phyloP scores from a whole-genome alignment of 2,888 invertebrate genomes.

The Toxonevra muliebris region DNA sequence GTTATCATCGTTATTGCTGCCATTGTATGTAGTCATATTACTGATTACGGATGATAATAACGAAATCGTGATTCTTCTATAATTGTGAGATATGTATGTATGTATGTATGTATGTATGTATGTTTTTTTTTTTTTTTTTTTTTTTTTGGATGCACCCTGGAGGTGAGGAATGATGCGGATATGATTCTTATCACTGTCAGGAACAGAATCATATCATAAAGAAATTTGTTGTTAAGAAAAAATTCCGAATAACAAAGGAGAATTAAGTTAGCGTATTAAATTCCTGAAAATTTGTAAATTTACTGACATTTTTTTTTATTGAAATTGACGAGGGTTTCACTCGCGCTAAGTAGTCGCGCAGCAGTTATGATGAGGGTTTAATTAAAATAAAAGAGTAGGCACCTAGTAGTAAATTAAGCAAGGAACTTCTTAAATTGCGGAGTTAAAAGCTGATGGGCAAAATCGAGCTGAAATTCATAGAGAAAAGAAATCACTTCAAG shows the following conservation, averaged over 20 bases:
- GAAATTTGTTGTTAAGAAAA: background rate
- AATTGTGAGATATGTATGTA: background rate
- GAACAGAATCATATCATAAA: background rate
- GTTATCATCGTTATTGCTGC: no score
- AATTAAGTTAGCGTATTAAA: background rate
- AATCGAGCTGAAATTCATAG: background rate
- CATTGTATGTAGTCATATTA: no score
- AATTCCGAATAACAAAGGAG: background rate
- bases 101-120: constrained; percentile 6
- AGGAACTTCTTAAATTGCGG: background rate
- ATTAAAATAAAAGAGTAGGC: constrained; percentile 7
- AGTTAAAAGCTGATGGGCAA: background rate
- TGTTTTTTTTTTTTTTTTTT: background rate
- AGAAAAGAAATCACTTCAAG: background rate
- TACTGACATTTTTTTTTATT: background rate
- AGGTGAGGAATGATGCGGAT: no score
- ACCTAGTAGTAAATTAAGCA: background rate
- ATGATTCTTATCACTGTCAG: constrained; percentile 18
- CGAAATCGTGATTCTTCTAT: no score
- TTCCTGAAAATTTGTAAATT: no score
- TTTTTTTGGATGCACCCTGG: background rate
- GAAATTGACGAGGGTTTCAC: background rate
- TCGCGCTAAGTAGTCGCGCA: background rate
- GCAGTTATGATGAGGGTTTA: constrained; percentile 14
- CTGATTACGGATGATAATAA: no score